A percentile compares a stretch with the other conserved stretches of the same genome.
Conservation (phyloP, 1,140 invertebrate genomes). For the Gonioctena quinquepunctata region DNA sequence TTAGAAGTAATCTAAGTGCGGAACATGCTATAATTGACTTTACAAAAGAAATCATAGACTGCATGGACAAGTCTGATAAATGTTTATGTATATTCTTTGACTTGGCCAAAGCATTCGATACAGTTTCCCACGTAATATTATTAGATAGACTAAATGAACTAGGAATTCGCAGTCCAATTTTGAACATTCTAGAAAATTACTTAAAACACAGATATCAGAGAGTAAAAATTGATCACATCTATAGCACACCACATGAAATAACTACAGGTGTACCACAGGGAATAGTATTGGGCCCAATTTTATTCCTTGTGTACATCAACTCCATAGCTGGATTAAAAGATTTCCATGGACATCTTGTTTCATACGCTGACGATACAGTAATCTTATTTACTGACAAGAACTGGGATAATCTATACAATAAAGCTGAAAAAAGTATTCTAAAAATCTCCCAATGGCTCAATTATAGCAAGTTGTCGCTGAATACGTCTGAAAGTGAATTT, state of each 20-base stretch:
- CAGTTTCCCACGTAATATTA: too few species aligned
- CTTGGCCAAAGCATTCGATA: too few species aligned
- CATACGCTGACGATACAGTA: neutral
- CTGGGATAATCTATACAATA: neutral
- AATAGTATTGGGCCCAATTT: neutral
- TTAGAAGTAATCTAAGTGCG: too few species aligned
- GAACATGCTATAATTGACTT: too few species aligned
- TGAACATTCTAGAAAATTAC: too few species aligned
- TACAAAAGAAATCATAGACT: too few species aligned
- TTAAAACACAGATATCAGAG: too few species aligned
- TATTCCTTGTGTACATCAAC: too few species aligned
- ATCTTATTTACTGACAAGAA: conserved; percentile 3
- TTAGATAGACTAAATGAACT: neutral
- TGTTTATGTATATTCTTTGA: too few species aligned
- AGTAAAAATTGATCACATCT: too few species aligned
- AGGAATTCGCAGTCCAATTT: neutral
- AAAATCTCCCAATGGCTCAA: neutral
- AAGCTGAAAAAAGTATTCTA: neutral
- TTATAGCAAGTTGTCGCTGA: neutral
- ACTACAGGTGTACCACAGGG: neutral
- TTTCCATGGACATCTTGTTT: neutral
- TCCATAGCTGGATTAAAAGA: neutral
- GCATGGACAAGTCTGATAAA: too few species aligned
- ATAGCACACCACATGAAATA: neutral
- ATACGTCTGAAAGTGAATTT: neutral